Evolutionary conservation across 1,140 invertebrate species (phyloP).

Genomic region (Ruditapes philippinarum): DNA sequence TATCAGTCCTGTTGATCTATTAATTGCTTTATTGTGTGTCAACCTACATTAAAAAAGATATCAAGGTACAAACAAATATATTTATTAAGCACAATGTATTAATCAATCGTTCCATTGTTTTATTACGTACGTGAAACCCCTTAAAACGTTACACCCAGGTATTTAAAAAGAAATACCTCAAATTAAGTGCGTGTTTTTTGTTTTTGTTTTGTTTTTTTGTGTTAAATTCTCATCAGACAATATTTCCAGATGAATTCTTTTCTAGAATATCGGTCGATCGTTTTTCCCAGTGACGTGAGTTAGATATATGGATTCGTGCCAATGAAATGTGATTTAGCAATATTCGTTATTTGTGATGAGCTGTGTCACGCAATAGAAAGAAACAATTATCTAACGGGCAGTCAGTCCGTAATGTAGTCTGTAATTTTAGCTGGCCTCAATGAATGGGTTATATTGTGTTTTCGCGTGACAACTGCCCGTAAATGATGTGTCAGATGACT

Average conservation of each 20-base stretch:
- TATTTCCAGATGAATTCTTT: slow-evolving; percentile 30
- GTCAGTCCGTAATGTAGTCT: slow-evolving; percentile 57
- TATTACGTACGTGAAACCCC: neutral
- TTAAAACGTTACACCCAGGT: neutral
- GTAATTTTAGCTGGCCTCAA: slow-evolving; percentile 64
- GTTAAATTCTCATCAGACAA: neutral
- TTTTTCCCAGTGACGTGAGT: slow-evolving; percentile 45
- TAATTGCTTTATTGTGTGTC: slow-evolving; percentile 1
- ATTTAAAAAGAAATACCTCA: slow-evolving; percentile 31
- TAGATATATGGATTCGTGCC: slow-evolving; percentile 53
- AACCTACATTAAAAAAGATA: neutral
- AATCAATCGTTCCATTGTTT: slow-evolving; percentile 9
- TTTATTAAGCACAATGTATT: neutral
- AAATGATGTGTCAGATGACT: slow-evolving; percentile 67
- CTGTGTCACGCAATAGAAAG: slow-evolving; percentile 61
- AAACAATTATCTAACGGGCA: slow-evolving; percentile 68
- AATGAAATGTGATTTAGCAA: slow-evolving; percentile 67
- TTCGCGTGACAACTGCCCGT: slow-evolving; percentile 46
- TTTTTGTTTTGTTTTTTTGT: too few species aligned
- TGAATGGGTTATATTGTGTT: slow-evolving; percentile 60
- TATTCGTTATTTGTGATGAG: slow-evolving; percentile 58
- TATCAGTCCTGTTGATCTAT: neutral
- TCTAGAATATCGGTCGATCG: slow-evolving; percentile 48
- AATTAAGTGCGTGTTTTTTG: slow-evolving; percentile 1
- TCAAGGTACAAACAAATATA: slow-evolving; percentile 20